Percentiles rank a stretch among this genome's conserved stretches.
These are phyloP conservation scores for Chionis minor DNA, from an alignment of 2,113 vertebrate genomes.

Conservation along the genomic window DNA sequence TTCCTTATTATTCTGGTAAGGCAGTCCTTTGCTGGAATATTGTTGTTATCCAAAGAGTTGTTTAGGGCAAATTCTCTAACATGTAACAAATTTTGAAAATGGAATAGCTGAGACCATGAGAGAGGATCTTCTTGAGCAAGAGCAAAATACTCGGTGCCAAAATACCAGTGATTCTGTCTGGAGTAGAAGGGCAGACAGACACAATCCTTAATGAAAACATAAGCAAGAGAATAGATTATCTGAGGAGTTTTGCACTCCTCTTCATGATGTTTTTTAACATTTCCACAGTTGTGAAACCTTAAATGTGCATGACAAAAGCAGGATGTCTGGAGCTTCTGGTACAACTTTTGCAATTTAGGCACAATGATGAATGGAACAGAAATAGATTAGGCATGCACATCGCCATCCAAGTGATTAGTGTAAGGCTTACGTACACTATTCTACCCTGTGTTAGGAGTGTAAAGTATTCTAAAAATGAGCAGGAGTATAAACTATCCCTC, in stretches of 20 bases:
- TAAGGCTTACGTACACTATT: not conserved
- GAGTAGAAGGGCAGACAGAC: not conserved
- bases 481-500: not conserved
- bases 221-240: not conserved
- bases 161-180: not conserved
- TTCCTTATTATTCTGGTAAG: not conserved
- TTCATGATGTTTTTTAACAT: not conserved
- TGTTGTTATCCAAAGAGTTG: not conserved
- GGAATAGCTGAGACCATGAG: not conserved
- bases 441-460: not conserved
- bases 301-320: not conserved
- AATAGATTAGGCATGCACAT: fast-evolving
- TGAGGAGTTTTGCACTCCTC: fast-evolving
- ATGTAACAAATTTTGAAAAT: not conserved
- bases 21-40: not conserved
- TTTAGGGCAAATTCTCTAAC: not conserved
- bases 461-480: not conserved
- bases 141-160: not conserved
- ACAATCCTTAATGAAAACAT: not conserved
- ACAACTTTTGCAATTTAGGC: not conserved
- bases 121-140: not conserved
- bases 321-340: not conserved
- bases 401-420: not conserved
- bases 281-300: not conserved
- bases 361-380: not conserved